These are phyloP conservation scores for Cynopterus sphinx DNA, from an alignment of 2,797 vertebrate genomes.

Conservation along the genomic window DNA sequence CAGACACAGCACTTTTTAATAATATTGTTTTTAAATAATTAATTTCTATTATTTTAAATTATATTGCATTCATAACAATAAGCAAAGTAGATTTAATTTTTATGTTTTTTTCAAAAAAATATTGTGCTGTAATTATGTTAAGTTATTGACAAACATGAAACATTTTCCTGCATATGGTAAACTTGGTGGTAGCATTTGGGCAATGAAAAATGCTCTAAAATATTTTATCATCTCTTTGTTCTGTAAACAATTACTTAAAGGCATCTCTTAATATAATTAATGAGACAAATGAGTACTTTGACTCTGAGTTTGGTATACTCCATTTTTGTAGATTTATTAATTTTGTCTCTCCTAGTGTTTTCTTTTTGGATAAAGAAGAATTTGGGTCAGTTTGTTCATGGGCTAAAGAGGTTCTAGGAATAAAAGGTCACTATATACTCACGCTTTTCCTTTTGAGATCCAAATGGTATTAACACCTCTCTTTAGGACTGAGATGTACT, in stretches of 20 bases:
- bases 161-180: not conserved
- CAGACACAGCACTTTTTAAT: not conserved
- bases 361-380: not conserved
- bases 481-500: not conserved
- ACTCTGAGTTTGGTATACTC: not conserved
- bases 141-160: not conserved
- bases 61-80: not conserved
- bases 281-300: not conserved
- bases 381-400: not conserved
- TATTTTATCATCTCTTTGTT: not conserved
- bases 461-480: not conserved
- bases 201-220: not conserved
- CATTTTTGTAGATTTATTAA: not conserved
- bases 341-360: not conserved
- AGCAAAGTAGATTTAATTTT: not conserved
- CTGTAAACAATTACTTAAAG: not conserved
- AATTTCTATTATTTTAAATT: not conserved
- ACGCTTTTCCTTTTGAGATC: not conserved
- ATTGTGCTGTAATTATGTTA: not conserved
- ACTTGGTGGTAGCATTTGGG: not conserved
- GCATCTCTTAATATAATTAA: not conserved
- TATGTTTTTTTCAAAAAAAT: not conserved
- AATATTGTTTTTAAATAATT: slow-evolving; percentile 6
- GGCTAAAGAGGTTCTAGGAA: not conserved
- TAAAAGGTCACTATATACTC: not conserved